Evolutionary conservation across 2,888 invertebrate genomes (phyloP).

Genomic region (Synanthedon tipuliformis): DNA sequence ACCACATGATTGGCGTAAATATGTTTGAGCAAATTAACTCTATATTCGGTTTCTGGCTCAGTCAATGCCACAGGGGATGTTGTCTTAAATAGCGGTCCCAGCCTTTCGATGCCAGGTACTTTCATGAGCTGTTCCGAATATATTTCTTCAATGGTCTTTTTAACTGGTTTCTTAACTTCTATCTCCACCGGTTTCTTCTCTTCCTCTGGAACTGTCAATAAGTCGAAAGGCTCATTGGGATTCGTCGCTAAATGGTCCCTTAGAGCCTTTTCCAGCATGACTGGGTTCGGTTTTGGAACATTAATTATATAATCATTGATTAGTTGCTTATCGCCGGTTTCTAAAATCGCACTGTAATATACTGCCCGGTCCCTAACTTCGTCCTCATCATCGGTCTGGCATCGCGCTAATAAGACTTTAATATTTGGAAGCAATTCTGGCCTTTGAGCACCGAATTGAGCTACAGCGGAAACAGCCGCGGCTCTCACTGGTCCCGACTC

Average conservation of each 20-base stretch:
- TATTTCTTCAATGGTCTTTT: conserved; percentile 88
- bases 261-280: conserved; percentile 89
- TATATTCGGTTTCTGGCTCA: conserved; percentile 97
- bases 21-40: conserved; percentile 93
- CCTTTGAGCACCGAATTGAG: conserved; percentile 97
- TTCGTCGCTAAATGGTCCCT: conserved; percentile 82
- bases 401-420: conserved; percentile 80
- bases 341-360: conserved; percentile 90
- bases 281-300: conserved; percentile 82
- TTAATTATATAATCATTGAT: conserved; percentile 84
- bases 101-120: conserved; percentile 86
- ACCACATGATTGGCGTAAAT: conserved; percentile 87
- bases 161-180: conserved; percentile 84
- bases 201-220: conserved; percentile 85
- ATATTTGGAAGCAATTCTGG: conserved; percentile 78
- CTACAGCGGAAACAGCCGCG: conserved; percentile 97
- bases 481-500: conserved; percentile 96
- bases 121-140: conserved; percentile 84
- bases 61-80: conserved; percentile 89
- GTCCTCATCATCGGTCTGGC: conserved; percentile 97
- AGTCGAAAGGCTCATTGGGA: conserved; percentile 83
- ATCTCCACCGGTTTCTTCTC: conserved; percentile 80
- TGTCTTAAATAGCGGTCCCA: conserved; percentile 90
- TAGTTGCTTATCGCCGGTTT: conserved; percentile 75
- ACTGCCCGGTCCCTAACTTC: conserved; percentile 98